A percentile compares a stretch with the other conserved stretches of the same genome.
phyloP scores from a whole-genome alignment of 2,113 vertebrate genomes.

The Clupea harengus region DNA sequence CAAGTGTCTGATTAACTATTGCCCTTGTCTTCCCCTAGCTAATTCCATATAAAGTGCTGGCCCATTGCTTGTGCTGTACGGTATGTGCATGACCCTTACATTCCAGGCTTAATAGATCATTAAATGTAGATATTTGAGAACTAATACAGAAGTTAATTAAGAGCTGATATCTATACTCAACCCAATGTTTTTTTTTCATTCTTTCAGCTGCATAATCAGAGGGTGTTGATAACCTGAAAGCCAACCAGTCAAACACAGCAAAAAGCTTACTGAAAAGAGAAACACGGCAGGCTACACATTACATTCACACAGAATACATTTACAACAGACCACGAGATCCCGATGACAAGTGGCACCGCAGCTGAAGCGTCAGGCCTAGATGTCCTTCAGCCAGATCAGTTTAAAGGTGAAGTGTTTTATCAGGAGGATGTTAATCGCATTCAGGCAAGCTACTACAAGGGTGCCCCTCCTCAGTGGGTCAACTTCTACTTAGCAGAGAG shows the following conservation, averaged over 20 bases:
- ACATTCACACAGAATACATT: not conserved
- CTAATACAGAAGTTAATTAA: no score
- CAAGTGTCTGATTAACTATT: no score
- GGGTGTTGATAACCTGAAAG: not conserved
- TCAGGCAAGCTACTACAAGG: slow-evolving; percentile 48
- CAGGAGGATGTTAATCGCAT: not conserved
- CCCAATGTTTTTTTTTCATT: not conserved
- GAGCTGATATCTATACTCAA: no score
- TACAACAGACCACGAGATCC: not conserved
- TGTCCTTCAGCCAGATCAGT: not conserved
- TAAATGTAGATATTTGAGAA: no score
- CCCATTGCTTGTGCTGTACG: no score
- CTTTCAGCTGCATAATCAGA: not conserved
- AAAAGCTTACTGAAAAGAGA: not conserved
- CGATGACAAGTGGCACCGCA: not conserved
- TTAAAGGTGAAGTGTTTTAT: not conserved
- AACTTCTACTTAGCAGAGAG: slow-evolving; percentile 53
- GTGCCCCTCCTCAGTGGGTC: slow-evolving; percentile 51
- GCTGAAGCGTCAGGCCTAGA: not conserved
- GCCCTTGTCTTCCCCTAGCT: no score
- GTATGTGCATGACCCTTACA: no score
- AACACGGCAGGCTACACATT: not conserved
- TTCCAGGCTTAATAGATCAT: no score
- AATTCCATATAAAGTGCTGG: no score
- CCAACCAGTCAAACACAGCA: not conserved